Evolutionary conservation across 1,140 invertebrate species (phyloP), one percentile per base, ranked within the genome.

Genomic region (Drepana arcuata): DNA sequence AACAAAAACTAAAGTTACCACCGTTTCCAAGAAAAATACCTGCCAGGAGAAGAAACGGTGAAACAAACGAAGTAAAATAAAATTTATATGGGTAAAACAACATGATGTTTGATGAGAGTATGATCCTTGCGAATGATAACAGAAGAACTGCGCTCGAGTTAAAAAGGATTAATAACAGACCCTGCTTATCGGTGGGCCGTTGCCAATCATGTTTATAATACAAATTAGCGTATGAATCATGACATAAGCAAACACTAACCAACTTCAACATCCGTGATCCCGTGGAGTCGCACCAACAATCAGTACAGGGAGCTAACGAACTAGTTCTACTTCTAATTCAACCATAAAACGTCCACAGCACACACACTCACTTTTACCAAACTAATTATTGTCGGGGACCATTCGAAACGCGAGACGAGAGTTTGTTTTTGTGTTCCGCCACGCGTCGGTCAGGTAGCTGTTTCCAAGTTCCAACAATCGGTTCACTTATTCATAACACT

Each of bases 281-380:
- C 23, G 21, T 30, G 26, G 40, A 41, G 50, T 46, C 47, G 37
- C 44, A 41, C 35, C 51, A 53, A 53, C 45, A 48, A 41, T 51
- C 35, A n/a, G n/a, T n/a, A n/a, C n/a, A n/a, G 39, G 39, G 41
- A 44, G 46, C 50, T 51, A 41, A 61, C 49, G 59, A 55, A 61
- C 64, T 56, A 63, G 61, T 48, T 53, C 63, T 60, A 59, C 62
- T 78, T 60, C 62, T 57, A 67, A 64, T 70, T 70, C 54, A 71
- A 69, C 56, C 58, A 67, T 69, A 60, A 65, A 68, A 47, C 61
- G 62, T 74, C 55, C 68, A 73, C 69, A 65, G 48, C 57, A 70
- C 75, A 80, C 64, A 69, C 73, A 77, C 72, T 71, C 72, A 80
- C 75, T 80, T 73, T 71, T 74, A 73, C 69, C 57, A 67, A 77